Evolutionary conservation across 2,888 invertebrate genomes (phyloP).

Genomic region (Eudemis profundana): DNA sequence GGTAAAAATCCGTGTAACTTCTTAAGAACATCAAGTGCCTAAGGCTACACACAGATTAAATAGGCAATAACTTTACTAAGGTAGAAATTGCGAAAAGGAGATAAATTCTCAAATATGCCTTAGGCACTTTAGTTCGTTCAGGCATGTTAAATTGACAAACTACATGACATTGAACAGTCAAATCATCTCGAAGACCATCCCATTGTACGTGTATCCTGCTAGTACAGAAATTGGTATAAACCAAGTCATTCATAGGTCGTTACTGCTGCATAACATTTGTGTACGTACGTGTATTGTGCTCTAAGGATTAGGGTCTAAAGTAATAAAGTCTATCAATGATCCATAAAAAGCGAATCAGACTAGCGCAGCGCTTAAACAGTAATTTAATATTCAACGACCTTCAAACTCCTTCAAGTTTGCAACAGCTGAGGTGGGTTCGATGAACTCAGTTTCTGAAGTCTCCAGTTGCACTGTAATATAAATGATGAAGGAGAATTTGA

Average conservation of each 20-base stretch:
- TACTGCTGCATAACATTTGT: not conserved
- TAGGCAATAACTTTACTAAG: too few relatives aligned
- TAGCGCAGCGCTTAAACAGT: not conserved
- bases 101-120: too few relatives aligned
- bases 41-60: too few relatives aligned
- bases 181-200: not conserved
- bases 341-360: slow-evolving; percentile 4
- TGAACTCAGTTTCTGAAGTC: slow-evolving; percentile 9
- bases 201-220: not conserved
- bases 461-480: slow-evolving; percentile 16
- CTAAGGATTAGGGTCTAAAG: not conserved
- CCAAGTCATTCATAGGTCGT: not conserved
- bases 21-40: too few relatives aligned
- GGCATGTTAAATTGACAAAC: not conserved
- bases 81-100: too few relatives aligned
- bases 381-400: slow-evolving; percentile 29
- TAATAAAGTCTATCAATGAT: not conserved
- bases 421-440: slow-evolving; percentile 22
- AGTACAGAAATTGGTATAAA: not conserved
- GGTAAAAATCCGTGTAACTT: too few relatives aligned
- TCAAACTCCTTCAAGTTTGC: slow-evolving; percentile 27
- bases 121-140: too few relatives aligned
- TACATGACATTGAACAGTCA: not conserved
- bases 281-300: not conserved
- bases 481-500: slow-evolving; percentile 15